Evolutionary conservation across 2,888 invertebrate species (phyloP).

Genomic region (Andrena bicolor): DNA sequence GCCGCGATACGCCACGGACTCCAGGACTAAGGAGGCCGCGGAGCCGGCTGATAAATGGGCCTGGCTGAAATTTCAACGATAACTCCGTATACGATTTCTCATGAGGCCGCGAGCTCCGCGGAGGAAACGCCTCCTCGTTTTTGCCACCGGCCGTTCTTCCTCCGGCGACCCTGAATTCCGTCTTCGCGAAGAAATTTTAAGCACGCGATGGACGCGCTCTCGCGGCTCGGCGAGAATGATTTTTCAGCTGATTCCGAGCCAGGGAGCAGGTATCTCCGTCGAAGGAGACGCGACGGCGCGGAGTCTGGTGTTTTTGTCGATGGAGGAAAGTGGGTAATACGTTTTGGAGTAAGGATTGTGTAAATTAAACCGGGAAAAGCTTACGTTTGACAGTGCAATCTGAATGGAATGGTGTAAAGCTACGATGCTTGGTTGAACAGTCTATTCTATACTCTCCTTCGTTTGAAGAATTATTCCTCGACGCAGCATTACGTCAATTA

Average conservation of each 20-base stretch:
- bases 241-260: conserved; percentile 13
- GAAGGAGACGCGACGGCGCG: background rate
- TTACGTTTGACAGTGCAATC: too few relatives aligned
- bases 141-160: conserved; percentile 43
- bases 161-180: conserved; percentile 50
- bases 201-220: conserved; percentile 33
- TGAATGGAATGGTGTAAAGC: background rate
- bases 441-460: background rate
- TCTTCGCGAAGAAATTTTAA: conserved; percentile 52
- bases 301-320: background rate
- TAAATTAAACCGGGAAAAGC: too few relatives aligned
- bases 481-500: conserved; percentile 2
- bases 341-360: too few relatives aligned
- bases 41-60: conserved; percentile 74
- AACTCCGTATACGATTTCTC: conserved; percentile 69
- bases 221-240: conserved; percentile 34
- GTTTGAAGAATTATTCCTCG: background rate
- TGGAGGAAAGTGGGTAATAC: background rate
- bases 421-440: background rate
- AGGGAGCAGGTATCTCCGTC: background rate
- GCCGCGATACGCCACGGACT: conserved; percentile 48
- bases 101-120: conserved; percentile 45
- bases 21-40: conserved; percentile 65
- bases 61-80: conserved; percentile 78
- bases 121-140: conserved; percentile 60